phyloP scores from a whole-genome alignment of 2,888 invertebrate species.

The Dolomedes plantarius region DNA sequence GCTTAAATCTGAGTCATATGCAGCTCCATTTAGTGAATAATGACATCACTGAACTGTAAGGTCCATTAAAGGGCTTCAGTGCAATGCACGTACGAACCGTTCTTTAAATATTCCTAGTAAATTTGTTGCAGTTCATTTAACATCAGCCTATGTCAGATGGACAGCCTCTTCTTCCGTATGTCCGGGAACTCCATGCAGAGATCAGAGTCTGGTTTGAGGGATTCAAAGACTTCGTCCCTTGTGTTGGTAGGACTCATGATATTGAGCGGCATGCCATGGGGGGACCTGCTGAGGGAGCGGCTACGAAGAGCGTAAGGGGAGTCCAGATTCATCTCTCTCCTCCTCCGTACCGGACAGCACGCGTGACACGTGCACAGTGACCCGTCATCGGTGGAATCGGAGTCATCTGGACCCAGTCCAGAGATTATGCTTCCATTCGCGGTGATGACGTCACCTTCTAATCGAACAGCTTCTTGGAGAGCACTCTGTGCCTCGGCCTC shows the following conservation, averaged over 20 bases:
- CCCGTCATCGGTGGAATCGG: conserved; percentile 78
- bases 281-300: conserved; percentile 53
- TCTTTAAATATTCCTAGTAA: conserved; percentile 9
- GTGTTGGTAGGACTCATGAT: conserved; percentile 59
- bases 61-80: too few relatives aligned
- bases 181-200: conserved; percentile 67
- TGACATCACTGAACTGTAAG: too few relatives aligned
- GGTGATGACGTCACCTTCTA: conserved; percentile 95
- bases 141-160: conserved; percentile 68
- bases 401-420: conserved; percentile 73
- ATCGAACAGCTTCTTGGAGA: conserved; percentile 93
- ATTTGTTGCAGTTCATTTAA: conserved; percentile 66
- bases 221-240: conserved; percentile 64
- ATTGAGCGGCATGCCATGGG: conserved; percentile 55
- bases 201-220: conserved; percentile 54
- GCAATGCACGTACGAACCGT: too few relatives aligned
- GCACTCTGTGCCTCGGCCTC: conserved; percentile 96
- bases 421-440: conserved; percentile 76
- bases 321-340: conserved; percentile 78
- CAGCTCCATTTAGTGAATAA: too few relatives aligned
- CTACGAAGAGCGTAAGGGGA: conserved; percentile 59
- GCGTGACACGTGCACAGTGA: conserved; percentile 88
- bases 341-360: conserved; percentile 73
- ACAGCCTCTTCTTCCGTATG: conserved; percentile 62
- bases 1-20: too few relatives aligned